These are phyloP conservation scores for Antheraea mylitta DNA, from an alignment of 1,140 invertebrate species.

Conservation along the genomic window DNA sequence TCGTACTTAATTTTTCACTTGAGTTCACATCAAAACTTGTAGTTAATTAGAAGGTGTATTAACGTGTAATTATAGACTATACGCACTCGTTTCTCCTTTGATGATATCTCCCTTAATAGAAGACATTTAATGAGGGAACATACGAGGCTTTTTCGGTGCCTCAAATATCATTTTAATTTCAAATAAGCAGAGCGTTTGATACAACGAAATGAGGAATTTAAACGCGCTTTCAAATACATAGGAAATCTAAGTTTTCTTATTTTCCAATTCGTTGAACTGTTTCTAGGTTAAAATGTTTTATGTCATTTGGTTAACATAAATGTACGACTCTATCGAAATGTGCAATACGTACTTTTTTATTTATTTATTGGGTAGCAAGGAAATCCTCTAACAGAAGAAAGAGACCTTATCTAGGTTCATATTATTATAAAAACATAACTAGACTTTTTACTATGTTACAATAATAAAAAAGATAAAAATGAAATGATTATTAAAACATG, in stretches of 20 bases:
- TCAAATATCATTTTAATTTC: not conserved
- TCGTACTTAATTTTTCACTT: not conserved
- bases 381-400: too few species aligned
- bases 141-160: not conserved
- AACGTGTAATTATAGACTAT: not conserved
- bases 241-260: not conserved
- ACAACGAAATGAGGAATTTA: not conserved
- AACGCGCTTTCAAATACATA: not conserved
- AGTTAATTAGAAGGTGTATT: not conserved
- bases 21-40: not conserved
- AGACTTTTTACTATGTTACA: too few species aligned
- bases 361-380: too few species aligned
- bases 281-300: not conserved
- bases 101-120: not conserved
- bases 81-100: not conserved
- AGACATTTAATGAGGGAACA: not conserved
- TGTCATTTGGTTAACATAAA: too few species aligned
- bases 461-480: too few species aligned
- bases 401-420: too few species aligned
- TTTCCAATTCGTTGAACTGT: conserved; percentile 1
- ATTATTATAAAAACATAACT: too few species aligned
- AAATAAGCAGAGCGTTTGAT: not conserved
- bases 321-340: too few species aligned
- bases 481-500: too few species aligned
- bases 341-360: too few species aligned